Evolutionary conservation across 1,140 invertebrate species (phyloP).

Genomic region (Habropoda laboriosa): DNA sequence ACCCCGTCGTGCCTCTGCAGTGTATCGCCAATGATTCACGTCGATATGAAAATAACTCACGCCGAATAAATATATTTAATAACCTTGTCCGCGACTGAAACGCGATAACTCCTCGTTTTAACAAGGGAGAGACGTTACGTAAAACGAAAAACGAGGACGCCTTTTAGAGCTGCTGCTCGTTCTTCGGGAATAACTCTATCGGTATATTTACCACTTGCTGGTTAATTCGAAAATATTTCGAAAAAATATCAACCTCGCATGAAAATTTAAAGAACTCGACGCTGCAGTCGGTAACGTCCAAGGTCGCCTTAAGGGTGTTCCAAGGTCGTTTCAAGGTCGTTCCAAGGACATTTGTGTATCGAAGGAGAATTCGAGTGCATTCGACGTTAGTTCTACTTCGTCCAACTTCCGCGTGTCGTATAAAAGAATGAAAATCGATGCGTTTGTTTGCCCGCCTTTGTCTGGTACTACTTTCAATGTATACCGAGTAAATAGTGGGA

Average conservation of each 20-base stretch:
- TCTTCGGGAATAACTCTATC: too few relatives aligned
- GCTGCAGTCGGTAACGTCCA: too few relatives aligned
- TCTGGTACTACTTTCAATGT: not conserved
- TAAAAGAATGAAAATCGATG: not conserved
- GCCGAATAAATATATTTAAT: slow-evolving; percentile 38
- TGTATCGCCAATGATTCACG: slow-evolving; percentile 21
- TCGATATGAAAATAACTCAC: slow-evolving; percentile 27
- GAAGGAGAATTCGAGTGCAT: not conserved
- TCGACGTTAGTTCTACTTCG: too few relatives aligned
- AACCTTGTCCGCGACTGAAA: slow-evolving; percentile 16
- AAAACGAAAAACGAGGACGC: not conserved
- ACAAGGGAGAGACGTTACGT: not conserved
- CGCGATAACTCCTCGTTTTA: not conserved
- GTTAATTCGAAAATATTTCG: too few relatives aligned
- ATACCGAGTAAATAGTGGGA: not conserved
- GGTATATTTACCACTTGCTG: too few relatives aligned
- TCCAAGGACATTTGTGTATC: not conserved
- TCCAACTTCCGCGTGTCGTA: not conserved
- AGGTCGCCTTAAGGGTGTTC: too few relatives aligned
- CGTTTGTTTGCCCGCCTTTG: not conserved
- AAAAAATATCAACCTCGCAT: too few relatives aligned
- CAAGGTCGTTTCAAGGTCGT: not conserved
- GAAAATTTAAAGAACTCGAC: too few relatives aligned
- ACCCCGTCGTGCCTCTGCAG: too few relatives aligned
- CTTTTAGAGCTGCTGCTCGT: too few relatives aligned